Evolutionary conservation across 1,140 invertebrate species (phyloP).

Genomic region (Solenopsis fugax): DNA sequence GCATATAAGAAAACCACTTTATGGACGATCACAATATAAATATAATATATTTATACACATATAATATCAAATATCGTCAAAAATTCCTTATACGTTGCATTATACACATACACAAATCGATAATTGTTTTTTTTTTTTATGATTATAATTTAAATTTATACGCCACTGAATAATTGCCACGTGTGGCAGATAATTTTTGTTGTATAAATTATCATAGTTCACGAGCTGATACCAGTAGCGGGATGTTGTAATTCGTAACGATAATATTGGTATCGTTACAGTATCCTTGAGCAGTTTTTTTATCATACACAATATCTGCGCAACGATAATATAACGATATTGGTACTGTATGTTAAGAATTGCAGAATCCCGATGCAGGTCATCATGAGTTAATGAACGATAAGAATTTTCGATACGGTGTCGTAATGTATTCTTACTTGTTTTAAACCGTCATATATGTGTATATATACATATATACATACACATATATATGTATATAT

Average conservation of each 20-base stretch:
- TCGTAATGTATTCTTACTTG: slow-evolving; percentile 8
- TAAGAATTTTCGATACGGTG: neutral
- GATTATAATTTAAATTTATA: slow-evolving; percentile 20
- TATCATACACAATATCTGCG: no score
- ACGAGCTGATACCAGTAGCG: no score
- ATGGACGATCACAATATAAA: neutral
- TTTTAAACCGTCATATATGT: neutral
- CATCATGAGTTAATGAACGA: neutral
- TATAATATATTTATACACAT: slow-evolving; percentile 33
- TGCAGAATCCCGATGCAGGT: neutral
- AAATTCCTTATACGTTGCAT: slow-evolving; percentile 44
- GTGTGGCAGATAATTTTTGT: neutral
- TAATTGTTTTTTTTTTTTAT: neutral
- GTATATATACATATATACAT: neutral
- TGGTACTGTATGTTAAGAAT: no score
- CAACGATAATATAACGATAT: no score
- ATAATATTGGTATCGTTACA: no score
- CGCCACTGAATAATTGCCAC: neutral
- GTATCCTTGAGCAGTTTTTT: no score
- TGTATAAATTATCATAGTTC: neutral
- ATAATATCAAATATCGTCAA: slow-evolving; percentile 11
- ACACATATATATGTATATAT: neutral
- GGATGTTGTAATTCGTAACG: no score
- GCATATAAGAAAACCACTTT: neutral
- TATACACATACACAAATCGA: slow-evolving; percentile 13